Conservation (phyloP, 2,888 invertebrate genomes). For the Melinaea menophilus region DNA sequence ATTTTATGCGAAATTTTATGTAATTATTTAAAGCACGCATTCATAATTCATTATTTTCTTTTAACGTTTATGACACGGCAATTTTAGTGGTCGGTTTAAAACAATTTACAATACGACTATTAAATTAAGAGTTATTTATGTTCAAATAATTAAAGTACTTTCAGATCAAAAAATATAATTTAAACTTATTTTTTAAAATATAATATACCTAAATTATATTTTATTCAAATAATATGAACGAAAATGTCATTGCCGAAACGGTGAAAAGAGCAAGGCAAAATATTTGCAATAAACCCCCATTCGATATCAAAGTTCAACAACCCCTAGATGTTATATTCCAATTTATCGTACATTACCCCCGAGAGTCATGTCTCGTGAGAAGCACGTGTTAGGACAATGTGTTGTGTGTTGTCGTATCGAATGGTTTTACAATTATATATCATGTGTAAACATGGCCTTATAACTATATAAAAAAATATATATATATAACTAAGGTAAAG, state of each 20-base stretch:
- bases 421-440: slow-evolving; percentile 21
- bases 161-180: too few relatives aligned
- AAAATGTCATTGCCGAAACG: too few relatives aligned
- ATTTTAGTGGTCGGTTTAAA: too few relatives aligned
- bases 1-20: not conserved
- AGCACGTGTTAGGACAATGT: not conserved
- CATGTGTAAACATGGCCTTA: not conserved
- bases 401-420: slow-evolving; percentile 25
- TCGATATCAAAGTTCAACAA: slow-evolving; percentile 38
- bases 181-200: too few relatives aligned
- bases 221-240: too few relatives aligned
- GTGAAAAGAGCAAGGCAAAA: slow-evolving; percentile 13
- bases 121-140: too few relatives aligned
- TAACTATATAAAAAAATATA: too few relatives aligned
- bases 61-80: too few relatives aligned
- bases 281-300: slow-evolving; percentile 38
- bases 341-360: slow-evolving; percentile 53
- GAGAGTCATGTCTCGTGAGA: not conserved
- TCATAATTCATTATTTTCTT: not conserved
- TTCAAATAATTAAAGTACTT: too few relatives aligned
- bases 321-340: slow-evolving; percentile 44
- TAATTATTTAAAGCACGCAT: not conserved
- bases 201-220: too few relatives aligned
- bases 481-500: too few relatives aligned
- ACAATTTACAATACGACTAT: too few relatives aligned